phyloP scores from a whole-genome alignment of 2,888 invertebrate species.

The Mythimna loreyi region DNA sequence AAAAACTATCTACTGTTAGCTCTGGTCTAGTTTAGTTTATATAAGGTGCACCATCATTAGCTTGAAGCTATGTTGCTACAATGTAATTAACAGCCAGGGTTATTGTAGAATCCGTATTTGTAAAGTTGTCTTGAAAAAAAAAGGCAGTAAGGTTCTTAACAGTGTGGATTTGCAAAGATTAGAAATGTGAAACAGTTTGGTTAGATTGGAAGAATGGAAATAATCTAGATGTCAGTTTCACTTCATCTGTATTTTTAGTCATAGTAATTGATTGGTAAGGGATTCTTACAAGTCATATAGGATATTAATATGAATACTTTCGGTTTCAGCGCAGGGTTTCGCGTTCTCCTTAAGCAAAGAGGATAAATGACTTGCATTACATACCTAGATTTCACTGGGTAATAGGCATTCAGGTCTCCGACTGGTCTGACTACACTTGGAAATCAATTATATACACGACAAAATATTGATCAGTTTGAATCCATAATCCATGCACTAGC shows the following conservation, averaged over 20 bases:
- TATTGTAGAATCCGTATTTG: conserved; percentile 3
- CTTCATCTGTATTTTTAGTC: neutral
- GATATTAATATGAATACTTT: neutral
- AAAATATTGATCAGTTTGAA: no score
- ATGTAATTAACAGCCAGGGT: neutral
- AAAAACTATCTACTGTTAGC: conserved; percentile 79
- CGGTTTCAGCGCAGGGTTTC: neutral
- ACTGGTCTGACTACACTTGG: conserved; percentile 22
- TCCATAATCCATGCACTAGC: no score
- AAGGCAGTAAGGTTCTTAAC: neutral
- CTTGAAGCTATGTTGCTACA: conserved; percentile 1
- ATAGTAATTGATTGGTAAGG: no score
- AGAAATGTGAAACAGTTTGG: neutral
- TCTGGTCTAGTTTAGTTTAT: conserved; percentile 34
- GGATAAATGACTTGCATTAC: conserved; percentile 9
- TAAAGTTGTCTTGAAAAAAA: neutral
- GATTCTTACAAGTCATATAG: no score
- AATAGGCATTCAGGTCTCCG: neutral
- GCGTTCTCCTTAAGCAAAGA: neutral
- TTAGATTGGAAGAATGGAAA: no score
- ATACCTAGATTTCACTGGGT: neutral
- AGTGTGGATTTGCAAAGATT: neutral
- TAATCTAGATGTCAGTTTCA: neutral
- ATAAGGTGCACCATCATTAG: conserved; percentile 12
- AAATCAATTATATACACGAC: conserved; percentile 4